Percentiles rank a stretch among this genome's conserved stretches.
These are phyloP conservation scores for Mylabris phalerata DNA, from an alignment of 1,140 invertebrate species.

Conservation along the genomic window DNA sequence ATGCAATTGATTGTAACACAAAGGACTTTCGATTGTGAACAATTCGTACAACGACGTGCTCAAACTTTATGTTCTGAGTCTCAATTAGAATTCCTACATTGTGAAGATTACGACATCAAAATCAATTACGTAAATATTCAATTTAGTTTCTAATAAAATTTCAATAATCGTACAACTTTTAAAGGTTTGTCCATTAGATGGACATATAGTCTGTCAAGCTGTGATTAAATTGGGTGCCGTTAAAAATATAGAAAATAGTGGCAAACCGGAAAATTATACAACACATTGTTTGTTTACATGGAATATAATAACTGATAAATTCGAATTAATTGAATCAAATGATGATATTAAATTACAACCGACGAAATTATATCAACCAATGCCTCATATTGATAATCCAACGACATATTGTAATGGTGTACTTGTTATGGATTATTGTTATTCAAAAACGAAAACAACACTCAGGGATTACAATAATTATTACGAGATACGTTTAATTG, in stretches of 20 bases:
- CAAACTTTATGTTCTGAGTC: conserved; percentile 37
- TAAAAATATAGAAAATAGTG: conserved; percentile 25
- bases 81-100: conserved; percentile 38
- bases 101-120: conserved; percentile 41
- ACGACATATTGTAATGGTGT: conserved; percentile 31
- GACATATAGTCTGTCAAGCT: conserved; percentile 39
- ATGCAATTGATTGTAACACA: conserved; percentile 40
- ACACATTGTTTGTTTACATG: conserved; percentile 37
- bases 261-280: conserved; percentile 31
- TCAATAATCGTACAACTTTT: conserved; percentile 3
- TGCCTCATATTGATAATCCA: conserved; percentile 30
- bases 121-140: conserved; percentile 37
- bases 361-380: conserved; percentile 12
- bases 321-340: conserved; percentile 34
- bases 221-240: conserved; percentile 40
- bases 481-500: conserved; percentile 29
- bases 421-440: conserved; percentile 33
- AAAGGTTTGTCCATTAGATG: conserved; percentile 40
- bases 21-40: conserved; percentile 41
- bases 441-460: conserved; percentile 28
- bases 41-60: conserved; percentile 39
- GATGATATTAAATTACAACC: conserved; percentile 28
- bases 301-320: conserved; percentile 38
- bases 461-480: conserved; percentile 38
- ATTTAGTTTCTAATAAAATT: background rate